Conservation (phyloP, 2,113 vertebrate species). For the Syngnathoides biaculeatus region DNA sequence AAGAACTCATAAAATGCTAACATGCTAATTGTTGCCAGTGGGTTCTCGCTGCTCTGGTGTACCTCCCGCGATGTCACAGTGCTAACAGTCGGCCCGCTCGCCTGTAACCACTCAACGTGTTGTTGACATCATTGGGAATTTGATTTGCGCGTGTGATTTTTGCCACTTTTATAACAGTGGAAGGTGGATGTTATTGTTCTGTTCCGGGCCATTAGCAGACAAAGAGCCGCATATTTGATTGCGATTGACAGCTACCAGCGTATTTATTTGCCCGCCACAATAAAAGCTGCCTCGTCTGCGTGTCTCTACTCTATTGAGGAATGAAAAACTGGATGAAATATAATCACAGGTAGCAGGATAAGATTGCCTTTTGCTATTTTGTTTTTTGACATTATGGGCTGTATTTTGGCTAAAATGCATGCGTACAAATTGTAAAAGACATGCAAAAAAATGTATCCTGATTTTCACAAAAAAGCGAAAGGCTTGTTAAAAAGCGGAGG, state of each 20-base stretch:
- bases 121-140: too few species aligned
- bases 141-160: conserved; percentile 39
- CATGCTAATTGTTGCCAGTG: too few species aligned
- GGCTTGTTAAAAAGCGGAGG: too few species aligned
- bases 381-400: neutral
- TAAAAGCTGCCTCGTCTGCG: conserved; percentile 2
- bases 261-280: conserved; percentile 13
- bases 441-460: too few species aligned
- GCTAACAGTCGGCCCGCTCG: too few species aligned
- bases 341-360: neutral
- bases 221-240: conserved; percentile 2
- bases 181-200: conserved; percentile 7
- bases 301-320: neutral
- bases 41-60: too few species aligned
- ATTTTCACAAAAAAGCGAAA: too few species aligned
- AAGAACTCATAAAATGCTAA: too few species aligned
- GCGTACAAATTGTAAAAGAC: too few species aligned
- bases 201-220: conserved; percentile 23
- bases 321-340: neutral
- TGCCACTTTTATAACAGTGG: conserved; percentile 24
- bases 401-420: too few species aligned
- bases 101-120: too few species aligned
- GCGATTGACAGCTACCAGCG: neutral
- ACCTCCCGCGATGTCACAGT: too few species aligned
- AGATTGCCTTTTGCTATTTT: neutral